Conservation (phyloP, 2,797 vertebrate species). For the Holocentrus rufus region DNA sequence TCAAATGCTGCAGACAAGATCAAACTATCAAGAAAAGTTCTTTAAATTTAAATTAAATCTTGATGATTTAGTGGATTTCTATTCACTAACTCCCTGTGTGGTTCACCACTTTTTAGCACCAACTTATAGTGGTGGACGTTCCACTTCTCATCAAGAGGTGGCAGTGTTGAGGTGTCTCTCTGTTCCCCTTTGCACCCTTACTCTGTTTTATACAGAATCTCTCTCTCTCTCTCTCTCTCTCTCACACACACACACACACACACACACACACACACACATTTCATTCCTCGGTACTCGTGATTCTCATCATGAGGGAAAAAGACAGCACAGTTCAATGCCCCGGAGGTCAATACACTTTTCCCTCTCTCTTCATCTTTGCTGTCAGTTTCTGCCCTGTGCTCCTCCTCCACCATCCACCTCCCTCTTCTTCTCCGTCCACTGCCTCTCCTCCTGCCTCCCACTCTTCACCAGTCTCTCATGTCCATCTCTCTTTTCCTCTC, state of each 20-base stretch:
- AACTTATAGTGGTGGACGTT: background rate
- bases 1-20: background rate
- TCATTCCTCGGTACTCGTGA: background rate
- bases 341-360: background rate
- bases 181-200: background rate
- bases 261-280: too few species aligned
- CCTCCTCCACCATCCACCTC: background rate
- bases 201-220: background rate
- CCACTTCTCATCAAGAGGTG: conserved; percentile 58
- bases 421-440: background rate
- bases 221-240: background rate
- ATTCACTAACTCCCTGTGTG: background rate
- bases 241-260: background rate
- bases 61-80: background rate
- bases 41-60: background rate
- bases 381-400: conserved; percentile 1
- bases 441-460: background rate
- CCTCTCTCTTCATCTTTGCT: background rate
- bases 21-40: too few species aligned
- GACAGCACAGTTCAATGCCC: background rate
- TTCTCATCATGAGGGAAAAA: conserved; percentile 29
- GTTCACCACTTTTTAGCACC: background rate
- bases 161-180: conserved; percentile 40
- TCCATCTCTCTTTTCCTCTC: conserved; percentile 9
- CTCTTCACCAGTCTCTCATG: too few species aligned